Base-by-base conservation (phyloP, 2,888 invertebrate genomes). In the Carcina quercana region DNA sequence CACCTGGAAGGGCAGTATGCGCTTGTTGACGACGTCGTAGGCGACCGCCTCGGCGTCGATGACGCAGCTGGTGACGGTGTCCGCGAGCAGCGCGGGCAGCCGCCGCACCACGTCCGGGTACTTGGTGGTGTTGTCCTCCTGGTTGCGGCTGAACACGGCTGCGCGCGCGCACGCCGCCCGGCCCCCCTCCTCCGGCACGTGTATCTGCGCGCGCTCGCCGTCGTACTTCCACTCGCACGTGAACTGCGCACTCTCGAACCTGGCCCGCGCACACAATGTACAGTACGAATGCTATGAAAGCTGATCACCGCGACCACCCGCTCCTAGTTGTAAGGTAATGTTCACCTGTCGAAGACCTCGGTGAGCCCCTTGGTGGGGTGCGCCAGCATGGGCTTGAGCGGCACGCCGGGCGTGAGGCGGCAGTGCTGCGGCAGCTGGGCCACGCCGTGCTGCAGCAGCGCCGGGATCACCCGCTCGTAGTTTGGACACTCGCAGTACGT, bases 191-290 rank as follows among this genome's bases (percentile, higher is more conserved):
- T 83, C 60, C 1, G 83, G 84, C 49, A 85, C 78, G 67, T 85
- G 75, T 5, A 94, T 91, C 87, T 97, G 98, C 0, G 98, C 98
- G 51, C 99, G 86, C 86, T 99, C 99, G 0, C 99, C 99, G 74
- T 99, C 99, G 70, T 99, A 99, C 71, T 99, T 99, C 90, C 93
- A 99, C 80, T 99, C 99, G 69, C 98, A 98, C 0, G 98, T 98
- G 69, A 99, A 98, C 53, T 90, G 88, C 42, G 92, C 86, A 8
- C 91, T 91, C 37, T 95, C 94, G 73, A 96, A 95, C 36, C 88
- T 80, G 42, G 5, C 10, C 27, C 13, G 28, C 13, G n/a, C n/a
- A n/a, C n/a, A n/a, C n/a, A n/a, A n/a, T n/a, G n/a, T n/a, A n/a
- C n/a, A n/a, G n/a, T n/a, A n/a, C n/a, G n/a, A n/a, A n/a, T n/a